Base-by-base conservation (phyloP, 2,888 invertebrate species). In the Ethmia dodecea region DNA sequence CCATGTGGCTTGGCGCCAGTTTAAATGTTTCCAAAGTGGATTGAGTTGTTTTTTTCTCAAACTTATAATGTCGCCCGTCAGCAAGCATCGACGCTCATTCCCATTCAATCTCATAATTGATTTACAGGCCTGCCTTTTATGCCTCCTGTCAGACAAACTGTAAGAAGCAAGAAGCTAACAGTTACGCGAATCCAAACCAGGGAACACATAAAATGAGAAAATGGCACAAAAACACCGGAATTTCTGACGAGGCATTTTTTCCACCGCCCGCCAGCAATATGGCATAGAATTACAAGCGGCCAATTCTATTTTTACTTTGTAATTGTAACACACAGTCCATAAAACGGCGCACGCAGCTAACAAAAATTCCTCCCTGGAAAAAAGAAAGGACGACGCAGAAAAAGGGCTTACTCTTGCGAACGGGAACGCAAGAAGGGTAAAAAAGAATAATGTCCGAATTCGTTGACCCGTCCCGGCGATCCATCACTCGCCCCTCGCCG, bases 381-480 rank as follows among this genome's bases (percentile, higher is more conserved):
- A 78, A n/a, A n/a, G n/a, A 84, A 84, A 79, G 80, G 77, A 79
- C 78, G 65, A 77, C 73, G 76, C 77, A 79, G 74, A 78, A 84
- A 84, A 84, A 83, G 84, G 83, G 83, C 83, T 83, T 81, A 83
- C 81, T 77, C 75, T 74, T 74, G 78, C 80, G 77, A 81, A 80
- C 66, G 65, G 63, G 69, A 69, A 71, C 76, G 77, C 77, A 83
- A 86, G 86, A 87, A 86, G 86, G 86, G 84, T 86, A 84, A 86
- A 86, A 86, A 87, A 87, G 87, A 87, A 86, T 86, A 86, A 87
- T 87, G 86, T 84, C 78, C 86, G 86, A 87, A 87, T 86, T 81
- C 86, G 87, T 86, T 87, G 87, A 87, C 87, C 87, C 87, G 86
- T 86, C 83, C 80, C 79, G 71, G 79, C 83, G 74, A 87, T 87